phyloP scores from a whole-genome alignment of 2,888 invertebrate species.

The Ormyrus thymus region DNA sequence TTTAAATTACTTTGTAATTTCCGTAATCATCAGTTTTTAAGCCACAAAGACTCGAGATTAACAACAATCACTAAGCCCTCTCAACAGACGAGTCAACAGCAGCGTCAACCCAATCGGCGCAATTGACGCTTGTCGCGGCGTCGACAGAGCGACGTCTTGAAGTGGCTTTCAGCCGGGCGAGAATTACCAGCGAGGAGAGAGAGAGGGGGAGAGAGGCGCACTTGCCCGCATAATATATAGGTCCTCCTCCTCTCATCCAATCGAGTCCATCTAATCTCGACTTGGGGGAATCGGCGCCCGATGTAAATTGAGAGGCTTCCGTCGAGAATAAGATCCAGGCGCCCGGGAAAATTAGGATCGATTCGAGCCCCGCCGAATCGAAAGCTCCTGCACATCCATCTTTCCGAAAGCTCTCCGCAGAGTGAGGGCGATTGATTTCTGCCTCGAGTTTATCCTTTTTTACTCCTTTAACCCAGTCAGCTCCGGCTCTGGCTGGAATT shows the following conservation, averaged over 20 bases:
- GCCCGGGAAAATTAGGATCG: conserved; percentile 47
- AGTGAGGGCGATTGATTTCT: conserved; percentile 28
- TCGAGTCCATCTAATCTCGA: conserved; percentile 41
- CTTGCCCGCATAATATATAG: neutral
- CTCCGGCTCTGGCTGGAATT: neutral
- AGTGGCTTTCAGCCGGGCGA: conserved; percentile 16
- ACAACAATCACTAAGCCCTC: neutral
- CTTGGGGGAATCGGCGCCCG: neutral
- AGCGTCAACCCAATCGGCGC: conserved; percentile 2
- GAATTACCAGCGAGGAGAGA: neutral
- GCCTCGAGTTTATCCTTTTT: neutral
- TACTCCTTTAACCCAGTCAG: neutral
- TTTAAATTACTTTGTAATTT: too few relatives aligned
- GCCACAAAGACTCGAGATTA: neutral
- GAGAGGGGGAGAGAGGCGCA: neutral
- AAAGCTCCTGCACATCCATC: conserved; percentile 32
- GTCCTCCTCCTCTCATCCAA: conserved; percentile 13
- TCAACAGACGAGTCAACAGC: conserved; percentile 4
- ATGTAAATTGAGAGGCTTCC: conserved; percentile 50
- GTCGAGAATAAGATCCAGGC: conserved; percentile 37
- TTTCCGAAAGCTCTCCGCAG: conserved; percentile 1
- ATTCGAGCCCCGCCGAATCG: conserved; percentile 35
- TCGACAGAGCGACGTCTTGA: neutral
- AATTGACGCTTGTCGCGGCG: neutral
- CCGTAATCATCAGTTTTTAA: too few relatives aligned